phyloP scores from a whole-genome alignment of 1,140 invertebrate genomes.

The Ceratitis capitata region DNA sequence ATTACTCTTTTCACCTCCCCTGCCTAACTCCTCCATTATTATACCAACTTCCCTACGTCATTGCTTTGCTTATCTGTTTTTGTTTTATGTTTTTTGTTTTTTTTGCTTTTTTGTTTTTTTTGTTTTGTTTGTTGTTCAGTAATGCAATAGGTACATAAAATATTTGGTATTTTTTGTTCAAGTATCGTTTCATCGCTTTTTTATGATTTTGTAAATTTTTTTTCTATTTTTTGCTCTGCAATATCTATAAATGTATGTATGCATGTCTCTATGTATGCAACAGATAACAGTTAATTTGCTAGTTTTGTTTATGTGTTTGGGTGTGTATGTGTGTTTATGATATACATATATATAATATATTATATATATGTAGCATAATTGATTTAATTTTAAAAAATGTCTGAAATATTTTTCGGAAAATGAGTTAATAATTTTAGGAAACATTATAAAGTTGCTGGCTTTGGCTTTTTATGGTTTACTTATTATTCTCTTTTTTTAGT shows the following conservation, averaged over 20 bases:
- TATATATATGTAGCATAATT: not conserved
- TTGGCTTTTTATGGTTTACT: not conserved
- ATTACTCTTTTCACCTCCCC: not conserved
- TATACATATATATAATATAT: too few relatives aligned
- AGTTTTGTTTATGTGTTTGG: not conserved
- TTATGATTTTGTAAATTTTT: not conserved
- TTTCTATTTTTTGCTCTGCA: too few relatives aligned
- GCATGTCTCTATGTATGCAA: not conserved
- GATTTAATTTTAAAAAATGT: not conserved
- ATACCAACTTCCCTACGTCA: not conserved
- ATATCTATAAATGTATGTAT: constrained; percentile 21
- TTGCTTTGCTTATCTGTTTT: not conserved
- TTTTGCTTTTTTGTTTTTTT: too few relatives aligned
- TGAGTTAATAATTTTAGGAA: not conserved
- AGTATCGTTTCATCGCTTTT: too few relatives aligned
- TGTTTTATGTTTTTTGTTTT: too few relatives aligned
- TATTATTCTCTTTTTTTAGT: not conserved
- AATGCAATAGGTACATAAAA: constrained; percentile 35
- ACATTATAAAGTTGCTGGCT: not conserved
- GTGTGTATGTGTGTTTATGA: not conserved
- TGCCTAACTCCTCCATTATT: not conserved
- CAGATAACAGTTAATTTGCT: not conserved
- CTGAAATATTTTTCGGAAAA: not conserved
- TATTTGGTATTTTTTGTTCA: constrained; percentile 15
- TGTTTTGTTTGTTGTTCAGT: too few relatives aligned